These are phyloP conservation scores for Anodontia alba DNA, from an alignment of 2,888 invertebrate species.

Conservation along the genomic window DNA sequence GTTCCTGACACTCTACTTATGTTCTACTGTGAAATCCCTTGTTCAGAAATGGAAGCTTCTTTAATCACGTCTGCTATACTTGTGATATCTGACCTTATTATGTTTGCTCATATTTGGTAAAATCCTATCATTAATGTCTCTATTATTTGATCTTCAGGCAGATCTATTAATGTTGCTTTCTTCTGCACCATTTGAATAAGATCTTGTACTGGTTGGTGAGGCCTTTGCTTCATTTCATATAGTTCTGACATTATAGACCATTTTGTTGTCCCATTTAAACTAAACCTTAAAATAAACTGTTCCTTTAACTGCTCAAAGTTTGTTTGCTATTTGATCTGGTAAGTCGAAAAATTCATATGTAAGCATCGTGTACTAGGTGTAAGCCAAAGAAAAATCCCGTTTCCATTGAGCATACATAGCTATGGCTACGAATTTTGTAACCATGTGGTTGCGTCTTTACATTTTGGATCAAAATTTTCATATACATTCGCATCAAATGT, in stretches of 20 bases:
- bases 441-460: neutral
- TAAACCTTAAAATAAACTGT: neutral
- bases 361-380: neutral
- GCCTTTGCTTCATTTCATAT: slow-evolving; percentile 27
- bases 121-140: slow-evolving; percentile 31
- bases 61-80: slow-evolving; percentile 26
- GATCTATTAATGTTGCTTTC: slow-evolving; percentile 2
- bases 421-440: neutral
- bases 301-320: neutral
- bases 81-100: slow-evolving; percentile 21
- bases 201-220: too few species aligned
- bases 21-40: slow-evolving; percentile 35
- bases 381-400: neutral
- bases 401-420: neutral
- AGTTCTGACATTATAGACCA: neutral
- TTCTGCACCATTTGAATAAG: slow-evolving; percentile 19
- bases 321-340: neutral
- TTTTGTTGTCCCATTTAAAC: neutral
- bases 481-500: neutral
- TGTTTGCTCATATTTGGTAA: slow-evolving; percentile 32
- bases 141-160: slow-evolving; percentile 21
- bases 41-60: slow-evolving; percentile 5
- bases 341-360: neutral
- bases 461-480: neutral
- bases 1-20: slow-evolving; percentile 40